Evolutionary conservation across 2,113 vertebrate genomes (phyloP).

Genomic region (Pelusios castaneus): DNA sequence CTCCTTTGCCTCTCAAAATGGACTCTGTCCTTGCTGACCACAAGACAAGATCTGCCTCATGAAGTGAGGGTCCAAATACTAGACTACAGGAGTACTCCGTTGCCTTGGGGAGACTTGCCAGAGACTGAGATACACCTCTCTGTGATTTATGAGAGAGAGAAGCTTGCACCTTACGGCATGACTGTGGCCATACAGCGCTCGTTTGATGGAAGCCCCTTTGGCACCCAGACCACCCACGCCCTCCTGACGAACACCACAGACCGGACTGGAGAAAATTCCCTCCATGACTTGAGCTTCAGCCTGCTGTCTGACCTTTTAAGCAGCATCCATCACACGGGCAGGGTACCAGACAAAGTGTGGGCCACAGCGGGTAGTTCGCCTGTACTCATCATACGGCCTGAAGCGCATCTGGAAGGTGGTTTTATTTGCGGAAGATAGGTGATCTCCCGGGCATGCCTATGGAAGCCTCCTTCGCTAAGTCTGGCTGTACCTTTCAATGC

Average conservation of each 20-base stretch:
- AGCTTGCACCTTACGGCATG: neutral
- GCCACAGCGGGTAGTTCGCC: neutral
- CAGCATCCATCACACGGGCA: neutral
- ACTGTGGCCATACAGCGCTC: neutral
- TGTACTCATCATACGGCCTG: neutral
- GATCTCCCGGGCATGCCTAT: neutral
- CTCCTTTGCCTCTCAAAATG: neutral
- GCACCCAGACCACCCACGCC: neutral
- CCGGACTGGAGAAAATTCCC: neutral
- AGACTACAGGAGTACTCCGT: neutral
- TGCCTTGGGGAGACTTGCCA: neutral
- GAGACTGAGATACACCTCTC: neutral
- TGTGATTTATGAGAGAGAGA: neutral
- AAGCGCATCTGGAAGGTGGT: constrained; percentile 3
- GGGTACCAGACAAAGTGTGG: neutral
- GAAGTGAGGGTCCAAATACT: neutral
- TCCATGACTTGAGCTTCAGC: neutral
- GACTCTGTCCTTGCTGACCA: neutral
- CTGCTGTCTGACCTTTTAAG: neutral
- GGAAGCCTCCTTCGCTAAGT: neutral
- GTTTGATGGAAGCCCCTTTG: neutral
- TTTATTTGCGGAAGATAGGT: neutral
- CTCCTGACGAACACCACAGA: neutral
- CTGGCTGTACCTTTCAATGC: neutral
- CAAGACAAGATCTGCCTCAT: neutral